Base-by-base conservation (phyloP, 1,140 invertebrate species). In the Triops longicaudatus region DNA sequence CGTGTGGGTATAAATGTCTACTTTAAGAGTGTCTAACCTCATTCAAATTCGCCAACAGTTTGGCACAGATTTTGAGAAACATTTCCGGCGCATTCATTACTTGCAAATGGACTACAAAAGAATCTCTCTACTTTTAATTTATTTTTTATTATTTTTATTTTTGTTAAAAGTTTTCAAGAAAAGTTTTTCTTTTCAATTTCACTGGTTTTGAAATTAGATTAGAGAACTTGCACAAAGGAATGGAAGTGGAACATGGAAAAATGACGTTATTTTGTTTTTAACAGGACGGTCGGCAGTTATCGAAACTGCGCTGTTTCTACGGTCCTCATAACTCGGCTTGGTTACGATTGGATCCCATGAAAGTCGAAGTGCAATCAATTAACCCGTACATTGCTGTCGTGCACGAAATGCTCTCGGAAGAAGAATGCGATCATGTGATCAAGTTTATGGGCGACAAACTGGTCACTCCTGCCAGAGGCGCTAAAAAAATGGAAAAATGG, bases 331-430 rank as follows among this genome's bases (percentile, higher is more conserved):
- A 41, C 26, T 41, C 27, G 11, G 27, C 27, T n/a, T 75, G 26
- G 26, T 44, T 75, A 26, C 26, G 27, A 14, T n/a, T 88, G 6
- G 81, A 80, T 28, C 88, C 88, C 2, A 82, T 85, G 17, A 86
- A 85, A 80, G 82, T 87, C 77, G 88, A 89, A 81, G 82, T 83
- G 6, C 78, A 85, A 28, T 83, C 85, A 75, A 75, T 84, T 11
- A 79, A 86, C 28, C 88, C 88, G 9, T 84, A 82, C 79, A 83
- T 89, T 37, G 82, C 85, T 1, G 74, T 86, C 12, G 86, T 84
- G 79, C 85, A 87, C 80, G 83, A 88, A 78, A 81, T 88, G 22
- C 81, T 88, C 28, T 83, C 81, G 14, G 84, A 87, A 28, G 77
- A 79, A 3, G 86, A 88, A 79, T 85, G 86, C 50, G 79, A 63